Base-by-base conservation (phyloP, 2,888 invertebrate genomes). In the Epinotia demarniana region DNA sequence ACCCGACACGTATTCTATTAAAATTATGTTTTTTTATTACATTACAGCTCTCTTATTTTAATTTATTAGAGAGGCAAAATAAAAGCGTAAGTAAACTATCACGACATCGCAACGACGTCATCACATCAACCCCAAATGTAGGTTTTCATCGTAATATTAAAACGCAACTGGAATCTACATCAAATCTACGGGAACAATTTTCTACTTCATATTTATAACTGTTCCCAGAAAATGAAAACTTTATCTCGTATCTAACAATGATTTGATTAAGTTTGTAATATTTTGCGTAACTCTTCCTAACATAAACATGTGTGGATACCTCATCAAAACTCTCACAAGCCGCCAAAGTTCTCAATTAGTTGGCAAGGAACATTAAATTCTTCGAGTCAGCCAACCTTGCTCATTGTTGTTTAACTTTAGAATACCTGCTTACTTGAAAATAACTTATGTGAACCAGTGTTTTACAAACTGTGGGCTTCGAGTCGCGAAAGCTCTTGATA, bases 251-350 rank as follows among this genome's bases (percentile, higher is more conserved):
- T n/a, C 16, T 33, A n/a, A 60, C 27, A n/a, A 2, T 61, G 61
- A 61, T 61, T 61, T 61, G 61, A 61, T 61, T 61, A 61, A 61
- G 61, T 61, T 33, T 23, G 61, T n/a, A n/a, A 61, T 61, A 61
- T 61, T 61, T 33, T 61, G 33, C 8, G 61, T 61, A 16, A n/a
- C 16, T n/a, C n/a, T 61, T 46, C 23, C 46, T 49, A 64, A 46
- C 63, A 64, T 23, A 33, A 33, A 33, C 33, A 64, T 64, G 58
- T 64, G 58, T 58, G 19, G 13, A 58, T 23, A 33, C 58, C 49
- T 23, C 19, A 13, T 13, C 12, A 46, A 23, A 64, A 63, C 43
- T 46, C 23, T 27, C 46, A 13, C 46, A 46, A 46, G 23, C 43
- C 46, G 46, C 46, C 63, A 19, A 64, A 64, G 23, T 64, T 64